Conservation (phyloP, 2,888 invertebrate species). For the Erebia palarica region DNA sequence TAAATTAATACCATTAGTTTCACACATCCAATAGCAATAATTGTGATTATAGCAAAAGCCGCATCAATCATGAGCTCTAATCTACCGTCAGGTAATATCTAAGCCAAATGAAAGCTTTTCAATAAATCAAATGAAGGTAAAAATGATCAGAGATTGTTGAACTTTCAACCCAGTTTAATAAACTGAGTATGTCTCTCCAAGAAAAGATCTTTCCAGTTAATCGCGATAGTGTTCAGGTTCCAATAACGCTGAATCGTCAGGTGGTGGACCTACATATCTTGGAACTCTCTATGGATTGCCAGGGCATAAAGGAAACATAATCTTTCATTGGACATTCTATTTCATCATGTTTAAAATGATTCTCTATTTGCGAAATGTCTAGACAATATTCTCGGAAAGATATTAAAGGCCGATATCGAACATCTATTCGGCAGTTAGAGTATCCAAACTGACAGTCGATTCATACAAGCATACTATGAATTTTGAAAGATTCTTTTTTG, state of each 20-base stretch:
- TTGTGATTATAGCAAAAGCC: too few species aligned
- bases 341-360: conserved; percentile 1
- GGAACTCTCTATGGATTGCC: conserved; percentile 5
- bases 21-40: too few species aligned
- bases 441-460: conserved; percentile 5
- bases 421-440: background rate
- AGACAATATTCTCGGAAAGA: conserved; percentile 20
- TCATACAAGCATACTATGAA: background rate
- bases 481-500: background rate
- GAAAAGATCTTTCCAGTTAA: background rate
- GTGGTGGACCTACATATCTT: background rate
- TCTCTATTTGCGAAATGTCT: conserved; percentile 17
- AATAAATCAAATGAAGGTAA: too few species aligned
- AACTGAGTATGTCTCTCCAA: background rate
- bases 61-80: too few species aligned
- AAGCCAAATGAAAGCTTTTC: background rate
- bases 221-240: conserved; percentile 2
- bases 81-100: background rate
- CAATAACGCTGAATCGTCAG: conserved; percentile 12
- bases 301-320: conserved; percentile 1
- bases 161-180: conserved; percentile 4
- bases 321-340: conserved; percentile 14
- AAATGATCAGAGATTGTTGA: background rate
- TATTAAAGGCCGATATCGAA: conserved; percentile 4
- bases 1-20: too few species aligned